Percentiles rank a stretch among this genome's conserved stretches.
phyloP scores from a whole-genome alignment of 2,113 vertebrate species.

The Rhagologus leucostigma region DNA sequence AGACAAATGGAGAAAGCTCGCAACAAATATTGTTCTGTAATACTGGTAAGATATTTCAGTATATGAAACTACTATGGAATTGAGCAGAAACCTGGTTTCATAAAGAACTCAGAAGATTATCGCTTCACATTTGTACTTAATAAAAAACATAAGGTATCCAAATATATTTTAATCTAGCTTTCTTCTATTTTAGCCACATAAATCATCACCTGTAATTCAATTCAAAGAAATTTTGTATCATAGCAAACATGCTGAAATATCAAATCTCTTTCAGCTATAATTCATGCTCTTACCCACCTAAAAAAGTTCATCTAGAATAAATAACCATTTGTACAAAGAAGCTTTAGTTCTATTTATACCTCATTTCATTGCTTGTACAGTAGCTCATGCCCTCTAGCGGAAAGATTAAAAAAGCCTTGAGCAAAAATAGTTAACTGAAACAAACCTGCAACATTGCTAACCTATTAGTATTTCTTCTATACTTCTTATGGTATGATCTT shows the following conservation, averaged over 20 bases:
- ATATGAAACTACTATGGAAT: not conserved
- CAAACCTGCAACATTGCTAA: not conserved
- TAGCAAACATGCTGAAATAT: not conserved
- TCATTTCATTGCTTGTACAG: not conserved
- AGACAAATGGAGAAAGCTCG: not conserved
- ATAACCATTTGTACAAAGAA: not conserved
- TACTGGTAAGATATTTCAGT: not conserved
- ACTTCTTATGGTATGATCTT: not conserved
- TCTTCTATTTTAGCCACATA: not conserved
- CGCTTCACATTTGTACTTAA: not conserved
- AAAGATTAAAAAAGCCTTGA: not conserved
- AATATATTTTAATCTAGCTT: not conserved
- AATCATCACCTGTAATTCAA: not conserved
- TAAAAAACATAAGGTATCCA: not conserved
- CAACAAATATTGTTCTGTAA: not conserved
- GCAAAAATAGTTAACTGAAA: not conserved
- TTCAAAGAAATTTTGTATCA: not conserved
- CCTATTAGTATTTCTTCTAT: not conserved
- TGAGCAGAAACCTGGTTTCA: not conserved
- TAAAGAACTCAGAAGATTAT: not conserved
- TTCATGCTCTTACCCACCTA: not conserved
- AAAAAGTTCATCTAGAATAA: not conserved
- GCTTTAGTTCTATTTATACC: not conserved
- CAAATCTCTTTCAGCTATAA: not conserved
- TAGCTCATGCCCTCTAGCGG: conserved; percentile 36